Percentiles rank a stretch among this genome's conserved stretches.
phyloP scores from a whole-genome alignment of 2,888 invertebrate genomes.

The Globia sparganii region DNA sequence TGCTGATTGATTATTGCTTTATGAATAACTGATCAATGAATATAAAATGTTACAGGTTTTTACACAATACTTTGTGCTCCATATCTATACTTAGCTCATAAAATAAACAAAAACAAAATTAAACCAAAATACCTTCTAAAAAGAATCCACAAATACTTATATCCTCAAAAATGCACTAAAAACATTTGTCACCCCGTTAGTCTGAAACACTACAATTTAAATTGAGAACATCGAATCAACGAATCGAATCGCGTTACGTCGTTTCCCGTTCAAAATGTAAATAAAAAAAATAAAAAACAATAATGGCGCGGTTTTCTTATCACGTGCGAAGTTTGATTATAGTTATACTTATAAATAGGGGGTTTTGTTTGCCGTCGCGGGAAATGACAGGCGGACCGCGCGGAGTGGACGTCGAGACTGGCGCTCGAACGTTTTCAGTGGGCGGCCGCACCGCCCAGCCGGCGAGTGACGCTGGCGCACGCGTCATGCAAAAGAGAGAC shows the following conservation, averaged over 20 bases:
- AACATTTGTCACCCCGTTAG: conserved; percentile 75
- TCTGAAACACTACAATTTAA: conserved; percentile 80
- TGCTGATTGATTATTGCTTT: conserved; percentile 41
- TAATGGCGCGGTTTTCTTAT: conserved; percentile 65
- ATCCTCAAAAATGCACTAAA: conserved; percentile 77
- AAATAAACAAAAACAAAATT: conserved; percentile 1
- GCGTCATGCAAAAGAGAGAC: conserved; percentile 82
- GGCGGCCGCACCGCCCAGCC: conserved; percentile 86
- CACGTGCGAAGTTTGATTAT: conserved; percentile 71
- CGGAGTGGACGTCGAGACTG: conserved; percentile 90
- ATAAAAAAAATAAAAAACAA: conserved; percentile 65
- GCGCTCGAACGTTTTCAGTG: conserved; percentile 80
- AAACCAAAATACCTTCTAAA: conserved; percentile 70
- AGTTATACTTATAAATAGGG: conserved; percentile 65
- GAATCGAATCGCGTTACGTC: conserved; percentile 77
- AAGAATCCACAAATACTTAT: conserved; percentile 80
- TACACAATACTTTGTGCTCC: conserved; percentile 26
- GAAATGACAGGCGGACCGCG: conserved; percentile 90
- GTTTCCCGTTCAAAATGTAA: conserved; percentile 76
- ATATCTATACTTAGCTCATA: background rate
- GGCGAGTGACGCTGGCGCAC: conserved; percentile 73
- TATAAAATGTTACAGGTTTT: conserved; percentile 37
- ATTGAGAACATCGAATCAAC: conserved; percentile 75
- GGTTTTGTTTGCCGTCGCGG: conserved; percentile 74
- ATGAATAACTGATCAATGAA: conserved; percentile 40